A percentile compares a stretch with the other conserved stretches of the same genome.
These are phyloP conservation scores for Crenichthys baileyi DNA, from an alignment of 2,797 vertebrate species.

Conservation along the genomic window DNA sequence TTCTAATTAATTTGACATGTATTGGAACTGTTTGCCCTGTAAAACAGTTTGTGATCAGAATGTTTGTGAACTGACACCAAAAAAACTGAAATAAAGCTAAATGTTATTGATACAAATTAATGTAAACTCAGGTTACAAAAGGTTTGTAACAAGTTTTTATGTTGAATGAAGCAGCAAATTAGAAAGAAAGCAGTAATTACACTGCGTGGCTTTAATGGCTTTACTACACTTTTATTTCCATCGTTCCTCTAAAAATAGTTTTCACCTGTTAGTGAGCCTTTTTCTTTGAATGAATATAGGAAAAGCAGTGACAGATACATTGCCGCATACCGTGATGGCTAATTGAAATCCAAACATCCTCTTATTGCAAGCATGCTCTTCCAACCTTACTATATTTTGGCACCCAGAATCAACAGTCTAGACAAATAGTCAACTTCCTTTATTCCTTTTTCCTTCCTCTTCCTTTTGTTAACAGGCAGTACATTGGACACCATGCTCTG, in stretches of 20 bases:
- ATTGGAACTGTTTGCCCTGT: neutral
- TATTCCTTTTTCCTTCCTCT: neutral
- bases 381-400: neutral
- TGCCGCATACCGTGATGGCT: neutral
- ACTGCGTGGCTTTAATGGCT: neutral
- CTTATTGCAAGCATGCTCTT: neutral
- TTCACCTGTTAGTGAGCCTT: neutral
- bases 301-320: neutral
- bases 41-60: neutral
- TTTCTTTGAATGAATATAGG: neutral
- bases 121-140: neutral
- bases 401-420: neutral
- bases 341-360: neutral
- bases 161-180: neutral
- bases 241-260: neutral
- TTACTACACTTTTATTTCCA: neutral
- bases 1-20: neutral
- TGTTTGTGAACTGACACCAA: neutral
- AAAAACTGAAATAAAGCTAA: neutral
- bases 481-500: neutral
- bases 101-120: neutral
- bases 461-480: neutral
- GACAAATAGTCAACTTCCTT: neutral
- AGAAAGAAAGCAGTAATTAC: neutral
- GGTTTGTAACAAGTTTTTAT: neutral